Percentiles rank a stretch among this genome's conserved stretches.
Evolutionary conservation across 1,140 invertebrate species (phyloP).

Genomic region (Helicorthomorpha holstii): DNA sequence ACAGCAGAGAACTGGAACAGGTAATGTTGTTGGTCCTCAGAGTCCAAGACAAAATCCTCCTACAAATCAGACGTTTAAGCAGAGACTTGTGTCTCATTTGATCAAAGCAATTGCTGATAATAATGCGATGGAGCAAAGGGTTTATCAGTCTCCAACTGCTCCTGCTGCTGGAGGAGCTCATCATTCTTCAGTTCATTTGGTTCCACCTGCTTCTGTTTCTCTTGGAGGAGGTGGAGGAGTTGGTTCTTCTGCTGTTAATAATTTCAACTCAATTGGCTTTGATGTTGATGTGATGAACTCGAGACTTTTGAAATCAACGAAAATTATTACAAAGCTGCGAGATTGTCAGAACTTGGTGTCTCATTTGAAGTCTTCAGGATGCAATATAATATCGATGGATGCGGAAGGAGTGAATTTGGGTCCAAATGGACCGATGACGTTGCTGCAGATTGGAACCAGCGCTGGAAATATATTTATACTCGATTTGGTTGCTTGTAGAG

Average conservation of each 20-base stretch:
- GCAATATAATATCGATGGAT: slow-evolving; percentile 48
- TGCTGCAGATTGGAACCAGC: slow-evolving; percentile 68
- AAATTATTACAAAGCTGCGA: slow-evolving; percentile 17
- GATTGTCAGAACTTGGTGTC: slow-evolving; percentile 1
- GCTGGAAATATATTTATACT: slow-evolving; percentile 50
- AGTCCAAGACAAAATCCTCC: slow-evolving; percentile 10
- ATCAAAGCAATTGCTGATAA: slow-evolving; percentile 80
- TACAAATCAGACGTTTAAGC: slow-evolving; percentile 53
- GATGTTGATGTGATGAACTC: neutral
- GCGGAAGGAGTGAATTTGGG: slow-evolving; percentile 84
- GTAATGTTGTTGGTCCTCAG: too few species aligned
- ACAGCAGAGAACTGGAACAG: neutral
- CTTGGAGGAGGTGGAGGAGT: too few species aligned
- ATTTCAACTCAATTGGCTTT: too few species aligned
- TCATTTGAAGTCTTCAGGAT: neutral
- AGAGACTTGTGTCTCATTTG: slow-evolving; percentile 67
- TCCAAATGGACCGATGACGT: slow-evolving; percentile 45
- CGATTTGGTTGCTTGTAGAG: slow-evolving; percentile 70
- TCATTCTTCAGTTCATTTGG: neutral
- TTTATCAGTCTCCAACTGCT: neutral
- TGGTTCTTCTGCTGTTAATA: too few species aligned
- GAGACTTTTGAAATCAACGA: slow-evolving; percentile 4
- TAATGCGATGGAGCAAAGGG: slow-evolving; percentile 53
- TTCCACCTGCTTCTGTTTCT: too few species aligned
- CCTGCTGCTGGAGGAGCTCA: neutral